Conservation (phyloP, 2,113 vertebrate genomes). For the Sigmodon hispidus region DNA sequence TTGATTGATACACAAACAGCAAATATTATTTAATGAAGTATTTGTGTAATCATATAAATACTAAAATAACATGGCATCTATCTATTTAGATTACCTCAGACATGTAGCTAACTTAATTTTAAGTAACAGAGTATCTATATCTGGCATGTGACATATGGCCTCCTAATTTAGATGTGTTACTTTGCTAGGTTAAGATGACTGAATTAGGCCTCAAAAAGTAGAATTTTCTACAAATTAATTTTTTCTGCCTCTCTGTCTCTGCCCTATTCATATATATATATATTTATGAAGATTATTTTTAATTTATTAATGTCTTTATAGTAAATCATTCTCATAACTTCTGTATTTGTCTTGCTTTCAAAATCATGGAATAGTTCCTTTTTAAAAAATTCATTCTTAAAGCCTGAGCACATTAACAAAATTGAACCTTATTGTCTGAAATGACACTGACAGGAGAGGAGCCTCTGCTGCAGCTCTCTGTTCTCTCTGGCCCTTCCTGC, state of each 20-base stretch:
- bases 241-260: background rate
- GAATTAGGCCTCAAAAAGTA: background rate
- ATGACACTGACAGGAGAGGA: background rate
- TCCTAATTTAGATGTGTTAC: background rate
- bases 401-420: no score
- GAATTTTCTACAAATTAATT: background rate
- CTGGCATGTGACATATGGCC: background rate
- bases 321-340: background rate
- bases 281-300: background rate
- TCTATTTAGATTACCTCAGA: background rate
- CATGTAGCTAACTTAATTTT: background rate
- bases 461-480: background rate
- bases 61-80: background rate
- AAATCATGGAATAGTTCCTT: background rate
- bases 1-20: background rate
- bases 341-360: background rate
- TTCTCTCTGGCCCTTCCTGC: background rate
- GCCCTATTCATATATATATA: background rate
- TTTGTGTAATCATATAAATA: background rate
- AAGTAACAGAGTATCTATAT: background rate
- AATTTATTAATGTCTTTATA: conserved; percentile 11
- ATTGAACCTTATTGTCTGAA: background rate
- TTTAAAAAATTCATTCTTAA: background rate
- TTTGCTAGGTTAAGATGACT: background rate
- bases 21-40: background rate